Percentiles rank a stretch among this genome's conserved stretches.
Conservation (phyloP, 1,140 invertebrate genomes). For the Chionoecetes opilio region DNA sequence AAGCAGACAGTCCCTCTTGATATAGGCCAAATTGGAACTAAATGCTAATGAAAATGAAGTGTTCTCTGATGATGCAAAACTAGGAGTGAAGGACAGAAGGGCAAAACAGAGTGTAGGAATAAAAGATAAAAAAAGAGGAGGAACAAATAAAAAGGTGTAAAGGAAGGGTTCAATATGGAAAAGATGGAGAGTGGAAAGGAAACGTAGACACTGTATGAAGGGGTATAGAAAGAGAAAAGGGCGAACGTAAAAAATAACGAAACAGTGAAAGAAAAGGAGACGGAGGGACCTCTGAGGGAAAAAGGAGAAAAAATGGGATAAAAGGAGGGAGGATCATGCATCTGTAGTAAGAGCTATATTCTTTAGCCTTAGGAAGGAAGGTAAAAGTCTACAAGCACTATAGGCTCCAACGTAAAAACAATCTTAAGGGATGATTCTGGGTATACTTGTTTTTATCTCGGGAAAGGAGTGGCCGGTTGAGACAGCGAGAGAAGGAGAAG, state of each 20-base stretch:
- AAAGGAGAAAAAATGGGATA: no score
- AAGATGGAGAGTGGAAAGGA: neutral
- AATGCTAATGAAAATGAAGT: slow-evolving; percentile 21
- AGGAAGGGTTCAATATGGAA: neutral
- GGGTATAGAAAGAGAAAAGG: neutral
- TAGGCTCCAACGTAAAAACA: no score
- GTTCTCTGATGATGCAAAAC: neutral
- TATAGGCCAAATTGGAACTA: neutral
- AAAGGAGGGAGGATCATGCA: no score
- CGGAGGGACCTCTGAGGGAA: neutral
- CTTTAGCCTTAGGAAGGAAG: no score
- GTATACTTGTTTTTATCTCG: no score
- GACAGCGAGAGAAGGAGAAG: neutral
- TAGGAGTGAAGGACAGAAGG: neutral
- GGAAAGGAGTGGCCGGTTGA: no score
- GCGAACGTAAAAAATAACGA: neutral
- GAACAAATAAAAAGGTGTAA: neutral
- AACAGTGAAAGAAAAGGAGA: neutral
- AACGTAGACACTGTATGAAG: neutral
- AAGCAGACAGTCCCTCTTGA: neutral
- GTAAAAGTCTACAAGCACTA: no score
- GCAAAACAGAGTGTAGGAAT: neutral
- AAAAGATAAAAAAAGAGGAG: neutral
- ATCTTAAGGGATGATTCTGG: no score
- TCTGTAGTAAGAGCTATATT: no score